Percentiles rank a stretch among this genome's conserved stretches.
These are phyloP conservation scores for Labeo catla DNA, from an alignment of 2,113 vertebrate genomes.

Conservation along the genomic window DNA sequence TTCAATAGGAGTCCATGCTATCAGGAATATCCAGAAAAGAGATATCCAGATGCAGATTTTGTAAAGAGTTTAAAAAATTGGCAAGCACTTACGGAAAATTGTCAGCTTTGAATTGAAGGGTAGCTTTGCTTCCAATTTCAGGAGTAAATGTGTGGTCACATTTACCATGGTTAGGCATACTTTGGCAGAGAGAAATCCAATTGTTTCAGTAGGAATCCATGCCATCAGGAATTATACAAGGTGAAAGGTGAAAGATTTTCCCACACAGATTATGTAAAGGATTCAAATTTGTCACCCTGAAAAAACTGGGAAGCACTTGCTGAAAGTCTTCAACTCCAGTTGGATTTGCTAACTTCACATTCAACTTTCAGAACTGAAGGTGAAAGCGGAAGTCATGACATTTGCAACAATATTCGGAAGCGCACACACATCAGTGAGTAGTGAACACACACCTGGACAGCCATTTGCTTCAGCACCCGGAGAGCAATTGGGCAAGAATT, in stretches of 20 bases:
- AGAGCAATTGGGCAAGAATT: too few relatives aligned
- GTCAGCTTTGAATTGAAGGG: not conserved
- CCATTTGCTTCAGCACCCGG: too few relatives aligned
- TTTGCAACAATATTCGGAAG: too few relatives aligned
- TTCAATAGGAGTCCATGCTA: not conserved
- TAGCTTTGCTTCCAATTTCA: too few relatives aligned
- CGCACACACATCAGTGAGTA: too few relatives aligned
- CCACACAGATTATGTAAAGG: not conserved
- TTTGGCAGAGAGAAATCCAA: not conserved
- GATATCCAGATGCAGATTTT: not conserved
- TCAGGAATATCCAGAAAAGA: not conserved
- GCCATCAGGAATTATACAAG: not conserved
- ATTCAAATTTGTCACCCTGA: not conserved
- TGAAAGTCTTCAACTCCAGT: not conserved
- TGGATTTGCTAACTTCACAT: too few relatives aligned
- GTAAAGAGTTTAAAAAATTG: not conserved
- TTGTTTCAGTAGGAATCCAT: not conserved
- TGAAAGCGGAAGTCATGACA: not conserved
- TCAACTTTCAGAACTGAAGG: not conserved
- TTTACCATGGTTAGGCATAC: too few relatives aligned
- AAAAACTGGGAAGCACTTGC: not conserved
- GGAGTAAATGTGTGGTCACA: too few relatives aligned
- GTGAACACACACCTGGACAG: too few relatives aligned
- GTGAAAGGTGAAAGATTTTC: not conserved
- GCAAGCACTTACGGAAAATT: not conserved